phyloP scores from a whole-genome alignment of 2,113 vertebrate species.

The Saguinus imperator region DNA sequence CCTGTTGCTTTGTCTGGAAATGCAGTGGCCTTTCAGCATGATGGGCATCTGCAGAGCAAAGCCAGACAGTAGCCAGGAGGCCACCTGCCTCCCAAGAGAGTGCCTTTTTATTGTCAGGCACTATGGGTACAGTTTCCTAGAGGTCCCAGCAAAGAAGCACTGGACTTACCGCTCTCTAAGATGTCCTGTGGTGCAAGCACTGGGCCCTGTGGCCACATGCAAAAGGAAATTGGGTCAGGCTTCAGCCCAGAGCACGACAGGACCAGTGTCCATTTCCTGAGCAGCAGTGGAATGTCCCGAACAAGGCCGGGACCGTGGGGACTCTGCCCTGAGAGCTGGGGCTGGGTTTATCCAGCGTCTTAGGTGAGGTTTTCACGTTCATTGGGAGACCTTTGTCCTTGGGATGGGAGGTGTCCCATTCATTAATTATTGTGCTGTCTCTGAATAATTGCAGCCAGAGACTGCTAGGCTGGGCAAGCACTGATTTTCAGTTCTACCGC shows the following conservation, averaged over 20 bases:
- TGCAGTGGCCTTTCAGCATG: neutral
- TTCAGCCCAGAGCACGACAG: fast-evolving
- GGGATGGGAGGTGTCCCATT: neutral
- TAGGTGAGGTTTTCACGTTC: neutral
- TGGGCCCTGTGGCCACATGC: neutral
- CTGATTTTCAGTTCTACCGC: fast-evolving
- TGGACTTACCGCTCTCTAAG: neutral
- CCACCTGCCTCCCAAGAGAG: neutral
- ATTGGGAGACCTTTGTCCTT: neutral
- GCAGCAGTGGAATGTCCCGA: fast-evolving
- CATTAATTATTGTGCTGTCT: neutral
- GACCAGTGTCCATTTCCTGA: neutral
- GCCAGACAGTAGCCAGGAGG: neutral
- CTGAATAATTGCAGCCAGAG: neutral
- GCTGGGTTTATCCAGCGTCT: neutral
- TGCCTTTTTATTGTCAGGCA: neutral
- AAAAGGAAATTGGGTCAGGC: neutral
- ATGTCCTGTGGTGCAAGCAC: neutral
- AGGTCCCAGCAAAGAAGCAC: neutral
- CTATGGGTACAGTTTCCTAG: fast-evolving
- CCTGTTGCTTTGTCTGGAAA: conserved; percentile 42
- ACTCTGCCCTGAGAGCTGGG: too few species aligned
- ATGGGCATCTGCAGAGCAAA: neutral
- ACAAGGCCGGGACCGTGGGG: too few species aligned
- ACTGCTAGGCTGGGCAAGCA: neutral